Evolutionary conservation across 2,797 vertebrate species (phyloP).

Genomic region (Myotis findleyi): DNA sequence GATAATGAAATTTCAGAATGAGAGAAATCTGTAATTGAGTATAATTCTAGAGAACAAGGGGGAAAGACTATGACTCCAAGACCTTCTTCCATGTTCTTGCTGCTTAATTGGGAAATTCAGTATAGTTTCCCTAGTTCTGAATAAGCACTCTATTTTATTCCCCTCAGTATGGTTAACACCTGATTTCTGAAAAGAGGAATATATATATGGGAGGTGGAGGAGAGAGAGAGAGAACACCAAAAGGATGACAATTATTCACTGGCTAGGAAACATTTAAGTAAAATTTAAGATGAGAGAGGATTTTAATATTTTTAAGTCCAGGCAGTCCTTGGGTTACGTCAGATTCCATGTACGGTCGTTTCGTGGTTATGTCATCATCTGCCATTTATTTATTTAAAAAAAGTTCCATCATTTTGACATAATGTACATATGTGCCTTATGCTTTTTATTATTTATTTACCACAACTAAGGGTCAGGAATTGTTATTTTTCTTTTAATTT

Average conservation of each 20-base stretch:
- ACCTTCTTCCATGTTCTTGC: not conserved
- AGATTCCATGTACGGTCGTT: too few species aligned
- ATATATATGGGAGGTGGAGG: accelerated
- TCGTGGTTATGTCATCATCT: too few species aligned
- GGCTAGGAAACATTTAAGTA: not conserved
- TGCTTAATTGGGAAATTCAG: not conserved
- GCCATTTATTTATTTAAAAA: too few species aligned
- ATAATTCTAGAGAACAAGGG: not conserved
- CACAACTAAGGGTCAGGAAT: too few species aligned
- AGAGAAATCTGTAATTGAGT: not conserved
- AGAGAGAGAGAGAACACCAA: not conserved
- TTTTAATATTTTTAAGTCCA: not conserved
- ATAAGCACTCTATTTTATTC: not conserved
- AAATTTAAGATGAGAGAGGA: not conserved
- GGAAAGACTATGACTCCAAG: not conserved
- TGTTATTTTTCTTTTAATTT: too few species aligned
- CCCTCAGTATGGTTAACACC: not conserved
- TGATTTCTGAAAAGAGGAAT: not conserved
- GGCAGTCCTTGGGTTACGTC: too few species aligned
- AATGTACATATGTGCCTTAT: too few species aligned
- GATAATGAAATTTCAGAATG: not conserved
- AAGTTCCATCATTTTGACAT: too few species aligned
- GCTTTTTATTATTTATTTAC: too few species aligned
- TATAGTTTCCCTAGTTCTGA: not conserved
- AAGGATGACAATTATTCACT: not conserved